Evolutionary conservation across 2,888 invertebrate species (phyloP), one percentile per base, ranked within the genome.

Genomic region (Ochropacha duplaris): DNA sequence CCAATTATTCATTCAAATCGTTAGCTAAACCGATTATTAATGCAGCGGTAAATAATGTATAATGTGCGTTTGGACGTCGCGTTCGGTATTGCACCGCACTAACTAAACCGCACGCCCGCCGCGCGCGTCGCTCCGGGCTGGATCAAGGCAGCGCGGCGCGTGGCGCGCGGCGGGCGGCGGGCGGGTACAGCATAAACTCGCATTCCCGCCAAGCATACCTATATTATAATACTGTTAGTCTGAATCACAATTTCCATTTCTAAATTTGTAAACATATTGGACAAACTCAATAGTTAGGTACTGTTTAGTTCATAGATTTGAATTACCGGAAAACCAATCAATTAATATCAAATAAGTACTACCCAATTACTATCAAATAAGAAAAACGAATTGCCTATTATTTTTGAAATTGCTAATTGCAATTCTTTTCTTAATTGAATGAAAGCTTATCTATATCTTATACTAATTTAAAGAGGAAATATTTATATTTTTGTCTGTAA

Each of bases 1-100:
- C 68, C 79, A 82, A 84, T 85, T 87, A 87, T 81, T 79, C 76
- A 81, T 86, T 83, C 78, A 84, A 86, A 86, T 82, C 75, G 76
- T 83, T 72, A 82, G 77, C 72, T 77, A 72, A 83, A 79, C 82
- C 79, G 75, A 77, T 85, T 82, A 87, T 87, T 86, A 88, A 75
- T 69, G 70, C 69, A 76, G 81, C 81, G 77, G 81, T 79, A 78
- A 80, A 84, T 82, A 80, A 76, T 81, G 76, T 76, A 71, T 79
- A 79, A 77, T 76, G 62, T 68, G 69, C 69, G 71, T 76, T 76
- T 72, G 76, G 78, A 71, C 66, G 68, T 66, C 72, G n/a, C n/a
- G n/a, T n/a, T n/a, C n/a, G 74, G 73, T 77, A 76, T 73, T 69
- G 78, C 77, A 74, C 76, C 57, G 62, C 62, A 64, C 5, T n/a